Conservation (phyloP, 2,888 invertebrate genomes). For the Zaprionus lineosus region DNA sequence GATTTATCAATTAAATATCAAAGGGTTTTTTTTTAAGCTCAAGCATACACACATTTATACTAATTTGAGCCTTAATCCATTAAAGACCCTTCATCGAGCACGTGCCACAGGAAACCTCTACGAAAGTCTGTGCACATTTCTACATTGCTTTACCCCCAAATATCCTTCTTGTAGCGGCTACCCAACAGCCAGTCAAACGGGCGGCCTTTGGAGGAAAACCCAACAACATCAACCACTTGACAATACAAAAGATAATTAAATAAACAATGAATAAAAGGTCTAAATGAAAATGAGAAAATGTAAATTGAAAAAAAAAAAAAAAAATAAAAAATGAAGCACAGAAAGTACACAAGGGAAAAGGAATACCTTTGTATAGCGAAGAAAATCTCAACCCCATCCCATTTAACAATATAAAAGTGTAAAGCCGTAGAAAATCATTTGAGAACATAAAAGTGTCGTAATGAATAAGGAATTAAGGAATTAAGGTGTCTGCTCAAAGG, state of each 20-base stretch:
- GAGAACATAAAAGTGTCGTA: conserved; percentile 58
- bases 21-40: conserved; percentile 31
- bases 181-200: not conserved
- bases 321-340: conserved; percentile 17
- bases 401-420: conserved; percentile 45
- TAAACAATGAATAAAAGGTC: conserved; percentile 70
- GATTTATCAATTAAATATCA: conserved; percentile 68
- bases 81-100: conserved; percentile 34
- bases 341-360: not conserved
- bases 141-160: not conserved
- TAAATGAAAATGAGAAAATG: conserved; percentile 65
- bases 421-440: conserved; percentile 70
- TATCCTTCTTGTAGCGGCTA: not conserved
- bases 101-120: conserved; percentile 51
- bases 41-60: conserved; percentile 8
- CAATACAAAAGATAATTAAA: conserved; percentile 74
- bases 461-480: conserved; percentile 44
- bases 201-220: conserved; percentile 22
- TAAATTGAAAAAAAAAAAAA: conserved; percentile 57
- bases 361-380: not conserved
- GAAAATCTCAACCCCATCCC: conserved; percentile 26
- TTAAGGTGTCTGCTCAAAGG: conserved; percentile 13
- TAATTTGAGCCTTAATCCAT: conserved; percentile 45
- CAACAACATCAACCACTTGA: conserved; percentile 65
- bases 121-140: conserved; percentile 23